Base-by-base conservation (phyloP, 2,113 vertebrate genomes). In the Equus przewalskii region DNA sequence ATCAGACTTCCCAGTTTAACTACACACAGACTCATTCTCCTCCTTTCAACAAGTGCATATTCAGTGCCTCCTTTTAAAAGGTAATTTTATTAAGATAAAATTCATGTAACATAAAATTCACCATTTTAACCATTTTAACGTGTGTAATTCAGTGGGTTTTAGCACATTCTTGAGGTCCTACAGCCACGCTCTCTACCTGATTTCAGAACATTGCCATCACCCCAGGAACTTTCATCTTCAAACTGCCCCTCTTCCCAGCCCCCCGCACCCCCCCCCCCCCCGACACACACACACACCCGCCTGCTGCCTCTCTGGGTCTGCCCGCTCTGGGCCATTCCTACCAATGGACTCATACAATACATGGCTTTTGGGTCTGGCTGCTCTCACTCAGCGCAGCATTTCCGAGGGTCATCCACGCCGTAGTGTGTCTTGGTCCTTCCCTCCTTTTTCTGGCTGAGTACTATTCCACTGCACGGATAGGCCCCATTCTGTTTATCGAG, bases 371-470 rank as follows among this genome's bases (percentile, higher is more conserved):
- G 14, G 11, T 14, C 41, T 1, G 7, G 21, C 15, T 12, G 21
- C 56, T 21, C 65, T 54, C 36, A 41, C 33, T 21, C 9, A 36
- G 62, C 10, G 10, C 2, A 1, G 3, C 1, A 1, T 21, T 19
- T 58, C 6, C 24, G 7, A 21, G 56, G 85, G 22, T 44, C 1
- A 9, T 46, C 58, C 5, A 1, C 3, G 4, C 18, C 5, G 22
- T 6, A 6, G 16, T 19, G 0, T 9, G n/a, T 28, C 2, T 7
- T 6, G 2, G 22, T 3, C 5, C 46, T 60, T 19, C 9, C 7
- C 9, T 41, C 30, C 49, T 49, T 28, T 46, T 54, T 11, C 10
- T 19, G 83, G 49, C n/a, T 1, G 6, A 16, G 6, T 44, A 11
- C 16, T 28, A 28, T 24, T 24, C 33, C 30, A 0, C 5, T 7